Base-by-base conservation (phyloP, 2,113 vertebrate genomes). In the Burhinus oedicnemus region DNA sequence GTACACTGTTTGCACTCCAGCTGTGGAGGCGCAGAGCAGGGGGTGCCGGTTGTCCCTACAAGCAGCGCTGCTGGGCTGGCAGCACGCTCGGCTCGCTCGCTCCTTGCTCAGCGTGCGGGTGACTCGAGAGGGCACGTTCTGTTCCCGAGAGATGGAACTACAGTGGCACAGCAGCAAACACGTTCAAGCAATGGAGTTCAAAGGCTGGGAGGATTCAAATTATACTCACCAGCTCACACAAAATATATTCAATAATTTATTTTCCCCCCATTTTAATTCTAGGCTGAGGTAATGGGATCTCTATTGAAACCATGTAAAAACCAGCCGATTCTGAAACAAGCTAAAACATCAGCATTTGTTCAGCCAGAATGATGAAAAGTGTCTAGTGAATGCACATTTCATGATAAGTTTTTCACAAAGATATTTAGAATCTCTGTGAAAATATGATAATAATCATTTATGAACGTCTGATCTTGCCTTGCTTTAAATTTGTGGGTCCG, bases 1-100 rank as follows among this genome's bases (percentile, higher is more conserved):
- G 0, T 26, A 32, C 1, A 1, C 13, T 4, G 1, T 42, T n/a
- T 30, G 68, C 20, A 4, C 27, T 58, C n/a, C 3, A 8, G 34
- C n/a, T 2, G 1, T 1, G 2, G 36, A 18, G 42, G 34, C 3
- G 6, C 32, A 74, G 69, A 44, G 34, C 22, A 14, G 55, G 64
- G 14, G n/a, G 32, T 3, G 4, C 21, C 0, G 0, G 11, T 4
- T 51, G 29, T 29, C 42, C 47, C 29, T 7, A 23, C 40, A 27
- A 51, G 38, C 49, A 38, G 32, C 0, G 1, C 21, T 47, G 2
- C 12, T 1, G 30, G 21, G 49, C 9, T 14, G 61, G 66, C n/a
- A 45, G 54, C 32, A 29, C 2, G 2, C 36, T 27, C 19, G 52
- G 57, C 30, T 70, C 0, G 0, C 49, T 40, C 2, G 1, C 36